Percentiles rank a stretch among this genome's conserved stretches.
Evolutionary conservation across 2,113 vertebrate species (phyloP).

Genomic region (Talpa occidentalis): DNA sequence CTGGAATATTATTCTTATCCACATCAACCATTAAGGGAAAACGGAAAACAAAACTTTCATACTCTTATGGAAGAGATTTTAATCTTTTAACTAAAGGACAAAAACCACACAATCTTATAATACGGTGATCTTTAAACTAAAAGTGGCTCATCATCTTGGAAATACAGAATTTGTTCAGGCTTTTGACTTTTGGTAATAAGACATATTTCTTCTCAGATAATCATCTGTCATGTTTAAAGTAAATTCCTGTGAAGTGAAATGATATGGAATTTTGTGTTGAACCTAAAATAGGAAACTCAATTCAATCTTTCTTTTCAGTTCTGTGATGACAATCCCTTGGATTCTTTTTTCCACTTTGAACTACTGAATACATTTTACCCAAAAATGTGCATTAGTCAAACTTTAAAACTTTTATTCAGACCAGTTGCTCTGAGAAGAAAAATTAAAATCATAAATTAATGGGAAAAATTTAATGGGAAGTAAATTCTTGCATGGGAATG

Average conservation of each 20-base stretch:
- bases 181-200: not conserved
- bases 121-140: not conserved
- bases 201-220: conserved; percentile 49
- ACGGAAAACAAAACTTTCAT: not conserved
- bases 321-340: conserved; percentile 26
- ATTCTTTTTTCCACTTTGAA: conserved; percentile 51
- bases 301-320: conserved; percentile 40
- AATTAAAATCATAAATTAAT: not conserved
- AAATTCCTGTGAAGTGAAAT: conserved; percentile 49
- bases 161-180: conserved; percentile 23
- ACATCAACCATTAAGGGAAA: not conserved
- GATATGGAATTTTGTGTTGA: conserved; percentile 44
- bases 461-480: not conserved
- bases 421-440: conserved; percentile 24
- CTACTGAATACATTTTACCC: conserved; percentile 47
- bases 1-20: not conserved
- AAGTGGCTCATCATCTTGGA: not conserved
- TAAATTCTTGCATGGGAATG: conserved; percentile 48
- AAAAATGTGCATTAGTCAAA: conserved; percentile 46
- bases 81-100: conserved; percentile 25
- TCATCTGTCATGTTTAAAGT: conserved; percentile 10
- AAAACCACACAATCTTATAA: not conserved
- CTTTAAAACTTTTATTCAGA: conserved; percentile 26
- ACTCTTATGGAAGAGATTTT: not conserved
- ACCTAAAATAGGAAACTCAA: conserved; percentile 46